A percentile compares a stretch with the other conserved stretches of the same genome.
phyloP scores from a whole-genome alignment of 1,140 invertebrate species.

The Chymomyza costata region DNA sequence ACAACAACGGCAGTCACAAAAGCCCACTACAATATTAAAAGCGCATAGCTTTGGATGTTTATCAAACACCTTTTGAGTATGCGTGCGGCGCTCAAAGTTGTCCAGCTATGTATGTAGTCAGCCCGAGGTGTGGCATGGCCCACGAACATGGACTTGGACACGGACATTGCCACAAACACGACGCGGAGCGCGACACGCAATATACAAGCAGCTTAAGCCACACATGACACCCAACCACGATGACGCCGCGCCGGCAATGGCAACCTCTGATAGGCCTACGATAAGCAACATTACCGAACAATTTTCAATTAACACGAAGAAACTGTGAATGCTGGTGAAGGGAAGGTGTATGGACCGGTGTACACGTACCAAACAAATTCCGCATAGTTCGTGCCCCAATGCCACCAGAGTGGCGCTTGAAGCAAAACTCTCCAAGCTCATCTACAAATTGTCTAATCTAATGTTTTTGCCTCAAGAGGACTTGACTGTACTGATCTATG shows the following conservation, averaged over 20 bases:
- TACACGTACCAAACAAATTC: conserved; percentile 16
- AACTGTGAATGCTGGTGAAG: conserved; percentile 33
- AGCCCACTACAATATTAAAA: conserved; percentile 11
- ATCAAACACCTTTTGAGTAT: conserved; percentile 49
- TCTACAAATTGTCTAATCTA: conserved; percentile 68
- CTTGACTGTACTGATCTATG: conserved; percentile 43
- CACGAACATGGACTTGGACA: conserved; percentile 28
- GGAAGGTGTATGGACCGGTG: neutral
- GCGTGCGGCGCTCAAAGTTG: conserved; percentile 35
- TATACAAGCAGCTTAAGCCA: conserved; percentile 17
- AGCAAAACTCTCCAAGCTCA: conserved; percentile 35
- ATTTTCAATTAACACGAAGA: conserved; percentile 70
- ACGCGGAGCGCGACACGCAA: conserved; percentile 24
- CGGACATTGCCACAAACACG: conserved; percentile 35
- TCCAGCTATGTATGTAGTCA: neutral
- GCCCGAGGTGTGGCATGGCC: conserved; percentile 48
- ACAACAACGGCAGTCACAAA: neutral
- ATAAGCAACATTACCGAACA: conserved; percentile 72
- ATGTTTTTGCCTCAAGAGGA: conserved; percentile 18
- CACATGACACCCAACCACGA: conserved; percentile 7
- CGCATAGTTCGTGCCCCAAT: conserved; percentile 23
- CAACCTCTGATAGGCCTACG: conserved; percentile 47
- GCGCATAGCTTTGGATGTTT: conserved; percentile 43
- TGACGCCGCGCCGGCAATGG: conserved; percentile 13
- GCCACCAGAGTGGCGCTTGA: conserved; percentile 48